These are phyloP conservation scores for Coecobrya sp. DNA, from an alignment of 2,888 invertebrate species.

Conservation along the genomic window DNA sequence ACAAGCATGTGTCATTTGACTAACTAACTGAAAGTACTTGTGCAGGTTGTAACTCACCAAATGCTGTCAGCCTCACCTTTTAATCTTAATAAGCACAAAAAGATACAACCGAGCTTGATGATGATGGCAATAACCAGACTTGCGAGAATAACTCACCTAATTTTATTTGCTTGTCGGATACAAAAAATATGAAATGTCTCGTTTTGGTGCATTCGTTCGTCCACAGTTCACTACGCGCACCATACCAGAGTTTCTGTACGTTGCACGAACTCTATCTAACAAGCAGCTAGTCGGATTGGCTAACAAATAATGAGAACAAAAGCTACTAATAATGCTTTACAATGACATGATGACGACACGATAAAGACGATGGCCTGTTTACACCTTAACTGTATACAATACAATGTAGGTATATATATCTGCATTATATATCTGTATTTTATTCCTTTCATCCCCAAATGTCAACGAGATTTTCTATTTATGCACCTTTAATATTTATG, in stretches of 20 bases:
- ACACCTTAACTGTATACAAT: conserved; percentile 54
- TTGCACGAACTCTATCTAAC: not conserved
- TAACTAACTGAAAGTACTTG: conserved; percentile 72
- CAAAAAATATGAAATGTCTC: not conserved
- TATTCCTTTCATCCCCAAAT: not conserved
- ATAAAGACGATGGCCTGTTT: conserved; percentile 79
- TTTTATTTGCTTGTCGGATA: conserved; percentile 46
- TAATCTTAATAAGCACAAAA: conserved; percentile 56
- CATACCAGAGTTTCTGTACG: too few species aligned
- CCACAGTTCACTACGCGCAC: too few species aligned
- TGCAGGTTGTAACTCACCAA: conserved; percentile 70
- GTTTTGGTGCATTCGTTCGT: not conserved
- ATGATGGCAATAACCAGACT: conserved; percentile 32
- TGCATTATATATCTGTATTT: not conserved
- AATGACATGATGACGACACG: conserved; percentile 75
- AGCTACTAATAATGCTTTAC: conserved; percentile 73
- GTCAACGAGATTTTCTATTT: not conserved
- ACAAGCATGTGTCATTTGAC: conserved; percentile 56
- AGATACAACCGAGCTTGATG: not conserved
- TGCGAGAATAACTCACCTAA: conserved; percentile 32
- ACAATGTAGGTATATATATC: not conserved
- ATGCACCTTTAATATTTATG: not conserved
- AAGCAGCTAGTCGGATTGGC: conserved; percentile 2
- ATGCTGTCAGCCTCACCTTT: conserved; percentile 77
- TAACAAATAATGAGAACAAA: conserved; percentile 46